A percentile compares a stretch with the other conserved stretches of the same genome.
Evolutionary conservation across 2,113 vertebrate species (phyloP).

Genomic region (Sylvia atricapilla): DNA sequence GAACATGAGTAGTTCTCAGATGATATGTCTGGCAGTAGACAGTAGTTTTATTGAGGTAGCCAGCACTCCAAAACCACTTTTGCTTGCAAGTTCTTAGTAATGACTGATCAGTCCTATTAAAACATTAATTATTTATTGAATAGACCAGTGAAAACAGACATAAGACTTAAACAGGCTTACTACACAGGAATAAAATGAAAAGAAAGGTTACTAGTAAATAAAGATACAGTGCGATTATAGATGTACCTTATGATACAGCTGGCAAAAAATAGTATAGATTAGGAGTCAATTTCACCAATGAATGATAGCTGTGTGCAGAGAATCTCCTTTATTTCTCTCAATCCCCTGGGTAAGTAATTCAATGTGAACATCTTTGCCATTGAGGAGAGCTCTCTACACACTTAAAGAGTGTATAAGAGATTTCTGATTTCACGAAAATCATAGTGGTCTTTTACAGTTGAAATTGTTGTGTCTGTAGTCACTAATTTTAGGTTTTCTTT

Average conservation of each 20-base stretch:
- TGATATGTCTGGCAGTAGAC: not conserved
- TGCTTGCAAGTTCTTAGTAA: accelerated
- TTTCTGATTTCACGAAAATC: not conserved
- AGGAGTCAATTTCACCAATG: not conserved
- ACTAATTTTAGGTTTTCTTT: not conserved
- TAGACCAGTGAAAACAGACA: not conserved
- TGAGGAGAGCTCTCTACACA: not conserved
- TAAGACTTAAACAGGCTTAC: not conserved
- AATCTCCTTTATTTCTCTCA: not conserved
- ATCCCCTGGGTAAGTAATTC: not conserved
- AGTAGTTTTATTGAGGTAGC: not conserved
- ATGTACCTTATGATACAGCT: not conserved
- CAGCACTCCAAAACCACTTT: not conserved
- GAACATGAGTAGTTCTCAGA: not conserved
- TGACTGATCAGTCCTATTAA: too few relatives aligned
- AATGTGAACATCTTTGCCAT: not conserved
- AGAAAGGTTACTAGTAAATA: not conserved
- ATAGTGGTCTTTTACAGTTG: not conserved
- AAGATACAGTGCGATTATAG: not conserved
- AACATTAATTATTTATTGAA: not conserved
- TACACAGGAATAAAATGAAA: not conserved
- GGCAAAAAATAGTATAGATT: not conserved
- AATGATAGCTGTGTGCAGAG: not conserved
- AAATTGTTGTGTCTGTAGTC: not conserved
- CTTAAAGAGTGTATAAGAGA: too few relatives aligned